phyloP scores from a whole-genome alignment of 2,888 invertebrate genomes.

The Tanypteryx hageni region DNA sequence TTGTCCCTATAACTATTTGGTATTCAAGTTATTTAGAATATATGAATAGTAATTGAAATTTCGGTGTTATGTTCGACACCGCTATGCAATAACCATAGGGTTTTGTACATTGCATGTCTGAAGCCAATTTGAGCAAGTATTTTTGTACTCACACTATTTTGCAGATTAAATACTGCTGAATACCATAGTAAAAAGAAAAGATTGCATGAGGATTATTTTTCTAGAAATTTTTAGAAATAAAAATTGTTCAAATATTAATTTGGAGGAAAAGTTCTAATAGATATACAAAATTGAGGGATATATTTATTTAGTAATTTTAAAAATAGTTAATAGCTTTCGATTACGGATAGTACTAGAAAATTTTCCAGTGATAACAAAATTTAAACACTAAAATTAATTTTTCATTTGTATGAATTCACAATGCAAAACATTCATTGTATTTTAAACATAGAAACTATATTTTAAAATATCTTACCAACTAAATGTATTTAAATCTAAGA shows the following conservation, averaged over 20 bases:
- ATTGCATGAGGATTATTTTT: neutral
- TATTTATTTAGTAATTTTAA: constrained; percentile 21
- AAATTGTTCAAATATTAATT: neutral
- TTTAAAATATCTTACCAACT: constrained; percentile 45
- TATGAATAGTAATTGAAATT: constrained; percentile 20
- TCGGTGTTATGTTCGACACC: neutral
- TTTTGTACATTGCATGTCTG: constrained; percentile 60
- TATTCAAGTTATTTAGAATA: neutral
- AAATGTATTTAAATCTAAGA: constrained; percentile 6
- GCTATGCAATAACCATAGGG: neutral
- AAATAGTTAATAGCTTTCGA: constrained; percentile 3
- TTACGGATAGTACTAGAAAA: neutral
- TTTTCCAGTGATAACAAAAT: neutral
- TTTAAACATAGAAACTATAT: constrained; percentile 43
- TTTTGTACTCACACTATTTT: constrained; percentile 51
- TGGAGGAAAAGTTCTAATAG: neutral
- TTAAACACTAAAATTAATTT: constrained; percentile 45
- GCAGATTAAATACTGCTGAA: constrained; percentile 39
- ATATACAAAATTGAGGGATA: neutral
- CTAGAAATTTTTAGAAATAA: too few relatives aligned
- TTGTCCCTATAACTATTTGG: neutral
- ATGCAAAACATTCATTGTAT: constrained; percentile 2
- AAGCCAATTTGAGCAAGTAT: constrained; percentile 62
- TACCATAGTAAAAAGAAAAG: neutral
- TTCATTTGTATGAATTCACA: constrained; percentile 19